Percentiles rank a stretch among this genome's conserved stretches.
These are phyloP conservation scores for Lota lota DNA, from an alignment of 2,113 vertebrate genomes.

Conservation along the genomic window DNA sequence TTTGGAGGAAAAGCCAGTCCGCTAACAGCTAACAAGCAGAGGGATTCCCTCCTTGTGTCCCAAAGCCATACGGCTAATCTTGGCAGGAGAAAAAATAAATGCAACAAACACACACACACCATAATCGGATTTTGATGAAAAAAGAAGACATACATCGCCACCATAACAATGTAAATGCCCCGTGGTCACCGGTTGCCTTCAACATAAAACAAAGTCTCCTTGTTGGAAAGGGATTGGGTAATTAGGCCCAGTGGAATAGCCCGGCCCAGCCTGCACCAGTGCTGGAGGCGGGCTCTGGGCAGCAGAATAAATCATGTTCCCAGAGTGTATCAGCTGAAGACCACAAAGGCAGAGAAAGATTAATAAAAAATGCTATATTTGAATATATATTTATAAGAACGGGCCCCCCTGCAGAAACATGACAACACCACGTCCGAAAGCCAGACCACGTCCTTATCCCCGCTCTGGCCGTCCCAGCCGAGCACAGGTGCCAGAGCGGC, in stretches of 20 bases:
- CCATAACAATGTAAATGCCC: conserved; percentile 47
- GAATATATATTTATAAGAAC: no score
- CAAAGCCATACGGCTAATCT: conserved; percentile 70
- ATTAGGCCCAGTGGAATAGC: conserved; percentile 48
- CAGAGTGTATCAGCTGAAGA: conserved; percentile 16
- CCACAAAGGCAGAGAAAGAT: conserved; percentile 26
- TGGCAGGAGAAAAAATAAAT: conserved; percentile 42
- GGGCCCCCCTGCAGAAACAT: no score
- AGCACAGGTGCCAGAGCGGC: conserved; percentile 57
- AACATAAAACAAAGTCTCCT: conserved; percentile 43
- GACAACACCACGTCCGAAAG: not conserved
- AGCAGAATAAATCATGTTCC: conserved; percentile 59
- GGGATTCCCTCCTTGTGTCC: conserved; percentile 57
- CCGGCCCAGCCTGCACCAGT: conserved; percentile 36
- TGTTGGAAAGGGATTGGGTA: conserved; percentile 47
- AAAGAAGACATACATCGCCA: conserved; percentile 7
- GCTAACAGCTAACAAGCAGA: conserved; percentile 66
- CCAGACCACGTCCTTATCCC: conserved; percentile 44
- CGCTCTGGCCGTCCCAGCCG: conserved; percentile 33
- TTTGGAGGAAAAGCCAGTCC: conserved; percentile 66
- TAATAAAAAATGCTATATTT: not conserved
- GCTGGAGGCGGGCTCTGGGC: conserved; percentile 46
- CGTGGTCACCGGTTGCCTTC: conserved; percentile 42
- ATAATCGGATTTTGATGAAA: conserved; percentile 48
- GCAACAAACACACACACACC: conserved; percentile 15